A percentile compares a stretch with the other conserved stretches of the same genome.
These are phyloP conservation scores for Colossoma macropomum DNA, from an alignment of 2,113 vertebrate genomes.

Conservation along the genomic window DNA sequence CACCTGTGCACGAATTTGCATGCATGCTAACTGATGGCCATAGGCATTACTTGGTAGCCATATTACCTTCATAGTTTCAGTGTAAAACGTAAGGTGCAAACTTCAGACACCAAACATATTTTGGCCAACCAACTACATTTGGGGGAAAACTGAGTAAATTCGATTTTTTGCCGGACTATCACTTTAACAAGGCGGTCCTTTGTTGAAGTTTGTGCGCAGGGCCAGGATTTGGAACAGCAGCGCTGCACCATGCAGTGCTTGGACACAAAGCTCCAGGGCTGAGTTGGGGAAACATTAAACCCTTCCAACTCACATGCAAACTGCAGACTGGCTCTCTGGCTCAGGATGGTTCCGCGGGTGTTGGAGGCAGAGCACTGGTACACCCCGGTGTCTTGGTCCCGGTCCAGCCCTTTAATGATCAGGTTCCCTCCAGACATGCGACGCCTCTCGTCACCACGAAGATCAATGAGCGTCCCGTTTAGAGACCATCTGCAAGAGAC, in stretches of 20 bases:
- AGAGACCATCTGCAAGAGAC: conserved; percentile 86
- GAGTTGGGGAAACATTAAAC: not conserved
- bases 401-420: conserved; percentile 80
- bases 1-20: no score
- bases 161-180: not conserved
- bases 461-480: conserved; percentile 85
- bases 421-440: conserved; percentile 82
- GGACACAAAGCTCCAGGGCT: not conserved
- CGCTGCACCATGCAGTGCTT: not conserved
- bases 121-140: no score
- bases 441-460: conserved; percentile 78
- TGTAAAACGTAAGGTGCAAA: no score
- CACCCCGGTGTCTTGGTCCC: conserved; percentile 79
- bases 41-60: no score
- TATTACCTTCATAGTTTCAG: no score
- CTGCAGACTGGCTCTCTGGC: conserved; percentile 81
- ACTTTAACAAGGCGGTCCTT: not conserved
- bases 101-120: no score
- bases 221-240: not conserved
- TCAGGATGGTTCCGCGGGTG: conserved; percentile 78
- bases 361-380: conserved; percentile 85
- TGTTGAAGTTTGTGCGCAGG: not conserved
- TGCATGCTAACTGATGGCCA: no score
- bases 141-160: no score
- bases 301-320: conserved; percentile 84